Evolutionary conservation across 2,113 vertebrate species (phyloP), one percentile per base, ranked within the genome.

Genomic region (Silurus asotus): DNA sequence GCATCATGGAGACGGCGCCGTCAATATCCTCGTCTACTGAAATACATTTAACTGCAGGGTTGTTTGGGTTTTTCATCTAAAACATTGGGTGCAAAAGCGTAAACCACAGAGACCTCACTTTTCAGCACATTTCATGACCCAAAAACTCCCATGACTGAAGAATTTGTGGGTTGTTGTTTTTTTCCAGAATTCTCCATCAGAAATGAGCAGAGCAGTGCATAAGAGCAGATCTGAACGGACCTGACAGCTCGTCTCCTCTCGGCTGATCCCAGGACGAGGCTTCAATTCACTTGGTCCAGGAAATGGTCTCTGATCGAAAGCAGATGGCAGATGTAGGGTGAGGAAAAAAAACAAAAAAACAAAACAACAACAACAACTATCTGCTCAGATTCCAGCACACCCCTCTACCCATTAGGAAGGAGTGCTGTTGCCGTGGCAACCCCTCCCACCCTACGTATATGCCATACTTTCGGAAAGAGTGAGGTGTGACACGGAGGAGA

Each of bases 1-100:
- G 94, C 96, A 96, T 96, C 95, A 96, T 95, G 95, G 95, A 95
- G 95, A 94, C 94, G 92, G 95, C 95, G 92, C 95, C 94, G 91
- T 95, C 95, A 95, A 95, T 94, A 95, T 96, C 95, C 93, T 95
- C 95, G 96, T 95, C 95, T 96, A 56, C 49, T 55, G 81, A 74
- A 84, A 61, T 20, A 13, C 4, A n/a, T 19, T 84, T 4, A 56
- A 67, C 65, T 45, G n/a, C 19, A 58, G 7, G 53, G 25, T 15
- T 58, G 25, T 17, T 20, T 48, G 17, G 28, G 10, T 45, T 61
- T 45, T 10, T 79, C 55, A 20, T 72, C 19, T 61, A 23, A 56
- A 72, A 83, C 23, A 23, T 72, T 67, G 45, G 23, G 15, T 69
- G 48, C 67, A 37, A 37, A 37, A 37, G 37, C 37, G 37, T 37